Evolutionary conservation across 2,113 vertebrate species (phyloP), one percentile per base, ranked within the genome.

Genomic region (Platysternon megacephalum): DNA sequence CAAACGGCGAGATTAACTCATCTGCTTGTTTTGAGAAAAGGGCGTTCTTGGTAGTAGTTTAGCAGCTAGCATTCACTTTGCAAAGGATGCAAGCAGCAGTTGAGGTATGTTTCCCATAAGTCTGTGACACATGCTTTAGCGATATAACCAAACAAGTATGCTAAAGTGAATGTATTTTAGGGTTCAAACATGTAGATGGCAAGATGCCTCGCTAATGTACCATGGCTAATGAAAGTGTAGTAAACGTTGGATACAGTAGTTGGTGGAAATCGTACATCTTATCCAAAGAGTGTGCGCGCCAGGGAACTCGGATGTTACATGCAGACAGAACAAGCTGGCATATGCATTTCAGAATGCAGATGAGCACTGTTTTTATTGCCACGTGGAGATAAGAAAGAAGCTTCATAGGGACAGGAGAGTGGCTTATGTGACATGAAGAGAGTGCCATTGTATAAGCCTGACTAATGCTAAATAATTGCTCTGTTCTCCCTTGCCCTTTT

Each of bases 401-500:
- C 83, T 96, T 94, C 86, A 9, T 29, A 86, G 53, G 87, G 97
- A 84, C 79, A 92, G 92, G 86, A 88, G 46, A 89, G 87, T 19
- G 61, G 61, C 94, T 96, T 86, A 85, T 2, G 2, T 95, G 97
- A 86, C 92, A 88, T 79, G 89, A 87, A 95, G 95, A 61, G 90
- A 94, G 91, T 96, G 85, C 90, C 90, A 84, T 89, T 93, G 94
- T 94, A 91, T 96, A 74, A 93, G 79, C 82, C 82, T 90, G 91
- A 97, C 94, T 58, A 93, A 91, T 88, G 82, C 94, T 91, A 88
- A 94, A 91, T 90, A 94, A 92, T 74, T 24, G 93, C 89, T 93
- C 89, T 94, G 83, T 52, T 94, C 87, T 97, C 91, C 86, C 89
- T 91, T 91, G 89, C 95, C 91, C 90, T 95, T 98, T 95, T 96